phyloP scores from a whole-genome alignment of 2,113 vertebrate species.

The Hoplias malabaricus region DNA sequence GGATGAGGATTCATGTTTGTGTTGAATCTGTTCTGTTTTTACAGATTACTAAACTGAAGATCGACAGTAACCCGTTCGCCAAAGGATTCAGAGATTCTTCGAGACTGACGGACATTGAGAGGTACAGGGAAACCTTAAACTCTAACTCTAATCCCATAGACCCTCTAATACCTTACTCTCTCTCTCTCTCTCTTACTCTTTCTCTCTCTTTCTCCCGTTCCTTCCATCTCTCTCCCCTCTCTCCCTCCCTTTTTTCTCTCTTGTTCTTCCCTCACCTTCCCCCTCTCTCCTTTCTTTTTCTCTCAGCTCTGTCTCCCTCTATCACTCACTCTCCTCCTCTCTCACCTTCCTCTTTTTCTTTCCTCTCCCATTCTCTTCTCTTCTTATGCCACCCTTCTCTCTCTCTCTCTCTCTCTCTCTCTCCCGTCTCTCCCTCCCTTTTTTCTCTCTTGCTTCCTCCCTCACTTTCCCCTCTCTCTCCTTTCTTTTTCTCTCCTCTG shows the following conservation, averaged over 20 bases:
- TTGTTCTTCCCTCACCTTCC: slow-evolving; percentile 15
- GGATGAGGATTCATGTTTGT: background rate
- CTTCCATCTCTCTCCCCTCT: too few relatives aligned
- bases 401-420: slow-evolving; percentile 32
- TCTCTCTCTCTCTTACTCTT: too few relatives aligned
- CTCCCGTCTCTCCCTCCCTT: slow-evolving; percentile 62
- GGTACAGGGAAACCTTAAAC: slow-evolving; percentile 77
- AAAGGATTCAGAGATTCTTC: slow-evolving; percentile 99
- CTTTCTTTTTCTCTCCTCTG: background rate
- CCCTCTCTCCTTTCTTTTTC: slow-evolving; percentile 60
- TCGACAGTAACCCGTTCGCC: slow-evolving; percentile 98
- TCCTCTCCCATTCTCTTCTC: slow-evolving; percentile 27
- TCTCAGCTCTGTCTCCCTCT: background rate
- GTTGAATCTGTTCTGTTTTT: slow-evolving; percentile 50
- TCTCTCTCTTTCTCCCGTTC: too few relatives aligned
- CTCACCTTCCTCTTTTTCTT: slow-evolving; percentile 47
- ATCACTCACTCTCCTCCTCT: background rate
- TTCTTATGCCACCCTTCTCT: too few relatives aligned
- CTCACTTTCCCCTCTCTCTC: background rate
- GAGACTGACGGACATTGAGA: slow-evolving; percentile 98
- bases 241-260: background rate
- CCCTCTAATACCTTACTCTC: too few relatives aligned
- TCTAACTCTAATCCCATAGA: background rate
- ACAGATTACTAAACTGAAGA: slow-evolving; percentile 99
- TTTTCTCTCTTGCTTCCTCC: too few relatives aligned